phyloP scores from a whole-genome alignment of 2,888 invertebrate genomes.

The Tyria jacobaeae region DNA sequence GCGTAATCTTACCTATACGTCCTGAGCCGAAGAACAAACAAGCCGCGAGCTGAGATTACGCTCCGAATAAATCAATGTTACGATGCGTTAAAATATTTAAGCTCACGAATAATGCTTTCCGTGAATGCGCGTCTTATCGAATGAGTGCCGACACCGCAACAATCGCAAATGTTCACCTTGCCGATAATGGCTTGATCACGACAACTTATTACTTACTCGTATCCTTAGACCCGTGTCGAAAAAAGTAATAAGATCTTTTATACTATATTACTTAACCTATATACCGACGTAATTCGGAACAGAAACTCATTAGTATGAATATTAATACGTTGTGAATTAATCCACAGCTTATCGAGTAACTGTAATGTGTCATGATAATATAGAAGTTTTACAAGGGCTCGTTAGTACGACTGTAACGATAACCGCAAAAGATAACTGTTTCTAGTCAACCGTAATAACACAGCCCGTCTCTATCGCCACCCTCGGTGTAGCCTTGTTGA shows the following conservation, averaged over 20 bases:
- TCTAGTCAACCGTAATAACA: slow-evolving; percentile 82
- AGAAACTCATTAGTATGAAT: slow-evolving; percentile 50
- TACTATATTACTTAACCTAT: too few species aligned
- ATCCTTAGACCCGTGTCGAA: slow-evolving; percentile 8
- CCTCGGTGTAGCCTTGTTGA: slow-evolving; percentile 26
- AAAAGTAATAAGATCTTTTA: background rate
- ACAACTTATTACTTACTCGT: slow-evolving; percentile 21
- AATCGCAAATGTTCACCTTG: slow-evolving; percentile 62
- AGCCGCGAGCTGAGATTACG: slow-evolving; percentile 83
- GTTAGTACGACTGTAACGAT: slow-evolving; percentile 80
- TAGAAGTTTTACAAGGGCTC: slow-evolving; percentile 82
- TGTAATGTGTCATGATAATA: slow-evolving; percentile 76
- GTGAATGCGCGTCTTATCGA: slow-evolving; percentile 74
- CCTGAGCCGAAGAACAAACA: slow-evolving; percentile 84
- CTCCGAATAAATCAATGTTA: slow-evolving; percentile 85
- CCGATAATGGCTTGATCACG: slow-evolving; percentile 56
- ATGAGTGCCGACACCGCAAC: slow-evolving; percentile 56
- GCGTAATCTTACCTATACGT: slow-evolving; percentile 83
- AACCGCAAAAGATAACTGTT: slow-evolving; percentile 83
- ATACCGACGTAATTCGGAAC: too few species aligned
- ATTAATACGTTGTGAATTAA: slow-evolving; percentile 67
- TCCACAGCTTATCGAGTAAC: slow-evolving; percentile 72
- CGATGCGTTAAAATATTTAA: slow-evolving; percentile 86
- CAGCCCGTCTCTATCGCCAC: slow-evolving; percentile 50
- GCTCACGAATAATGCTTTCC: slow-evolving; percentile 82